Conservation (phyloP, 1,140 invertebrate genomes). For the Drosophila grimshawi region DNA sequence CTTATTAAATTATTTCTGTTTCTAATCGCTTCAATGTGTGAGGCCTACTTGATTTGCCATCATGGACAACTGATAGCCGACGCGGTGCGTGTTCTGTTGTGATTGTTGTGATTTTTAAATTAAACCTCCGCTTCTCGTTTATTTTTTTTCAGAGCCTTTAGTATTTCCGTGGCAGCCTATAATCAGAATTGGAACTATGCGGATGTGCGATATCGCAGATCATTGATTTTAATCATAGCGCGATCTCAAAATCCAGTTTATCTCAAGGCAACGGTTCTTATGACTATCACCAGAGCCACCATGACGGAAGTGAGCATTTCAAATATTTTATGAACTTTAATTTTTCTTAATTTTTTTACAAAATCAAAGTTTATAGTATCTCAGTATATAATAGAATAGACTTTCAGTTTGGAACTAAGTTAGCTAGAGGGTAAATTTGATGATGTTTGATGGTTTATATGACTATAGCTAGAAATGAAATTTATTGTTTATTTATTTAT, state of each 20-base stretch:
- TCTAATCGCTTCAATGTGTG: slow-evolving; percentile 53
- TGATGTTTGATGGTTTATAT: no score
- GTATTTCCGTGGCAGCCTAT: slow-evolving; percentile 61
- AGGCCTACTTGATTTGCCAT: slow-evolving; percentile 72
- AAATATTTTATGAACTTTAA: background rate
- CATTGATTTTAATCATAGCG: slow-evolving; percentile 57
- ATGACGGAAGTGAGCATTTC: slow-evolving; percentile 63
- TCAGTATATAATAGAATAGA: no score
- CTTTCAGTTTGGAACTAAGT: no score
- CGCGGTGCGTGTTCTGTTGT: slow-evolving; percentile 44
- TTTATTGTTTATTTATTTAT: no score
- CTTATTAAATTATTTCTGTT: slow-evolving; percentile 64
- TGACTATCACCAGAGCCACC: slow-evolving; percentile 59
- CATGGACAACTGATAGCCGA: slow-evolving; percentile 68
- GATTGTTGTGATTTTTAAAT: no score
- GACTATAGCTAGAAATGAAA: no score
- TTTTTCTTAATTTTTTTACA: background rate
- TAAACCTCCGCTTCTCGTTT: no score
- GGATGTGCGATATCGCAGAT: slow-evolving; percentile 65
- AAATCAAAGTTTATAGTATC: background rate
- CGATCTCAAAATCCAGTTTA: slow-evolving; percentile 63
- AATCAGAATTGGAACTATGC: slow-evolving; percentile 70
- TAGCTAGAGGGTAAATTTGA: no score
- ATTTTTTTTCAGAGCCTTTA: slow-evolving; percentile 47
- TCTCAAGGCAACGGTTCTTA: slow-evolving; percentile 66